Conservation (phyloP, 1,140 invertebrate species). For the Acyrthosiphon pisum region DNA sequence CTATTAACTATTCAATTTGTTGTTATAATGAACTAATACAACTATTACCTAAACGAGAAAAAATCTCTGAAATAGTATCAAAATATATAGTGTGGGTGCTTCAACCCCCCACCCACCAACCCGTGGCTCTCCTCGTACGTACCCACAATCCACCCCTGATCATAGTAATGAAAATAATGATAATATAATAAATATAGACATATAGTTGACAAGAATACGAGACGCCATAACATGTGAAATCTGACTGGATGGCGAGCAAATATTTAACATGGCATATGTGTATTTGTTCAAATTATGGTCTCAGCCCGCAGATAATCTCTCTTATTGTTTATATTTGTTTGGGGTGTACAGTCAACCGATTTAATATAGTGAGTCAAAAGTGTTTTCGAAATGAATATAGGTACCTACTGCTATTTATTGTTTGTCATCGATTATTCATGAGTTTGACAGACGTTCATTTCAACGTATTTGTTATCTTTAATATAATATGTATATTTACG, state of each 20-base stretch:
- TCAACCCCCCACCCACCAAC: not conserved
- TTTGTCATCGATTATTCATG: conserved; percentile 8
- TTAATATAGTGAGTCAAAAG: not conserved
- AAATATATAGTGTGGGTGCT: not conserved
- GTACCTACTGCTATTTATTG: not conserved
- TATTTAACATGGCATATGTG: not conserved
- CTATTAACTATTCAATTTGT: not conserved
- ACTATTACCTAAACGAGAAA: not conserved
- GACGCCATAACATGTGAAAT: not conserved
- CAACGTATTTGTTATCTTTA: not conserved
- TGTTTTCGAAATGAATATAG: not conserved
- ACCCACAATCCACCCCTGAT: not conserved
- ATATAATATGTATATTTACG: no score
- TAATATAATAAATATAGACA: no score
- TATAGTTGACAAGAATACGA: not conserved
- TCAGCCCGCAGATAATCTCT: not conserved
- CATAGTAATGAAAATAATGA: not conserved
- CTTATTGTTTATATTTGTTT: conserved; percentile 10
- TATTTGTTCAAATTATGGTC: not conserved
- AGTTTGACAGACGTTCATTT: not conserved
- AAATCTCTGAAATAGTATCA: not conserved
- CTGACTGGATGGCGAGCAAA: not conserved
- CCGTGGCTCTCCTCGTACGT: not conserved
- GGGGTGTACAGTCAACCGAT: conserved; percentile 6
- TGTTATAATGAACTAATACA: not conserved